phyloP scores from a whole-genome alignment of 2,113 vertebrate genomes.

The Bombycilla garrulus region DNA sequence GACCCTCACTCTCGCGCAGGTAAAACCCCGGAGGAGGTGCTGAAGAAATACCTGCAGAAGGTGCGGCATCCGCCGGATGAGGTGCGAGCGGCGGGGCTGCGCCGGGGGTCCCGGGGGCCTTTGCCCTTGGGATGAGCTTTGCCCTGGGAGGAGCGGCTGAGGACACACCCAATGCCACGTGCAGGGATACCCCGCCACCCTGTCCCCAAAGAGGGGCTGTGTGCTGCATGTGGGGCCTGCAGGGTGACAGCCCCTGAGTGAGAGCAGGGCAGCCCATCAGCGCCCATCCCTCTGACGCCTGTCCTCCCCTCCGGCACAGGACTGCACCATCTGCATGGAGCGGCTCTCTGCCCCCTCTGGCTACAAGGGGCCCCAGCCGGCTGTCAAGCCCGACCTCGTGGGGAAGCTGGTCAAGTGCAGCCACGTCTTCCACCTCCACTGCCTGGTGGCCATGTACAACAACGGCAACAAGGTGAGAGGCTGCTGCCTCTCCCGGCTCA shows the following conservation, averaged over 20 bases:
- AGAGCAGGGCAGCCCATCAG: background rate
- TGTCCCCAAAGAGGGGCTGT: background rate
- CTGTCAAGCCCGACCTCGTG: constrained; percentile 83
- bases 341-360: constrained; percentile 84
- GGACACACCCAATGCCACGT: rapidly evolving
- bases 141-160: background rate
- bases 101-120: rapidly evolving
- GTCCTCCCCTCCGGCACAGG: constrained; percentile 55
- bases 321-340: constrained; percentile 97
- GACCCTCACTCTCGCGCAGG: constrained; percentile 42
- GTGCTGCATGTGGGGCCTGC: rapidly evolving
- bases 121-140: background rate
- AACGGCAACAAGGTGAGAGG: constrained; percentile 87
- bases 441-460: constrained; percentile 95
- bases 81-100: constrained; percentile 59
- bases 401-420: constrained; percentile 86
- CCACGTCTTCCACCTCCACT: constrained; percentile 91
- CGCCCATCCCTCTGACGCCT: background rate
- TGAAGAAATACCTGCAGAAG: constrained; percentile 92
- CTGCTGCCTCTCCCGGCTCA: rapidly evolving
- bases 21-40: constrained; percentile 90
- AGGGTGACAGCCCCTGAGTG: background rate
- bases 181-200: rapidly evolving
- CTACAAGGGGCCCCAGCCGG: constrained; percentile 85
- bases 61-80: constrained; percentile 88